Evolutionary conservation across 1,140 invertebrate species (phyloP).

Genomic region (Rhagoletis pomonella): DNA sequence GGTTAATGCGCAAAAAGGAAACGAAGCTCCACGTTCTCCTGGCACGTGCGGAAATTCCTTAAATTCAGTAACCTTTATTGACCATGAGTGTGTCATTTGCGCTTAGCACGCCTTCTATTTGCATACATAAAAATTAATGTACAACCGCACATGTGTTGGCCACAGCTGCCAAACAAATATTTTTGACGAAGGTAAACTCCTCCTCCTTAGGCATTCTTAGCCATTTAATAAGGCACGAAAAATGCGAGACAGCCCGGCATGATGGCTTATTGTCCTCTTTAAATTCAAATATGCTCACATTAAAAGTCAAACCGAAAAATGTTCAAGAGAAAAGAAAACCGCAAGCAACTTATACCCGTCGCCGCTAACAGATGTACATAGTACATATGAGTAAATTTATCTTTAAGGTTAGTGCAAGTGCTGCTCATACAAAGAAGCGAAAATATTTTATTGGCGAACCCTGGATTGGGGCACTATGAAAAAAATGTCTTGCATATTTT

Average conservation of each 20-base stretch:
- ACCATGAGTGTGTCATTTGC: neutral
- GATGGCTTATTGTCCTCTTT: neutral
- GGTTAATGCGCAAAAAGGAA: neutral
- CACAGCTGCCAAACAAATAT: conserved; percentile 2
- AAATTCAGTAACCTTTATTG: neutral
- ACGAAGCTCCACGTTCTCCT: neutral
- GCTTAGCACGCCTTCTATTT: neutral
- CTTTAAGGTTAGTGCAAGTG: neutral
- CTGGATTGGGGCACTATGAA: neutral
- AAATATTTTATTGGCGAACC: neutral
- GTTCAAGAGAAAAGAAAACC: neutral
- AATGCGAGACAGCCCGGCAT: neutral
- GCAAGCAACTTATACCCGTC: neutral
- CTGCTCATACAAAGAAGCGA: neutral
- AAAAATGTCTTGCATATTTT: neutral
- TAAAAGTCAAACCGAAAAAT: conserved; percentile 10
- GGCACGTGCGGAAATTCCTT: conserved; percentile 16
- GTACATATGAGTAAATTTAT: neutral
- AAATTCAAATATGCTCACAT: conserved; percentile 28
- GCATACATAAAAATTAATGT: neutral
- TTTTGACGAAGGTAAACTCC: neutral
- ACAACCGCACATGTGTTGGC: neutral
- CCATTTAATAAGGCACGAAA: neutral
- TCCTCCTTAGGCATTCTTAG: neutral
- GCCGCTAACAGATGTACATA: neutral